Percentiles rank a stretch among this genome's conserved stretches.
Conservation (phyloP, 1,140 invertebrate species). For the Physella acuta region DNA sequence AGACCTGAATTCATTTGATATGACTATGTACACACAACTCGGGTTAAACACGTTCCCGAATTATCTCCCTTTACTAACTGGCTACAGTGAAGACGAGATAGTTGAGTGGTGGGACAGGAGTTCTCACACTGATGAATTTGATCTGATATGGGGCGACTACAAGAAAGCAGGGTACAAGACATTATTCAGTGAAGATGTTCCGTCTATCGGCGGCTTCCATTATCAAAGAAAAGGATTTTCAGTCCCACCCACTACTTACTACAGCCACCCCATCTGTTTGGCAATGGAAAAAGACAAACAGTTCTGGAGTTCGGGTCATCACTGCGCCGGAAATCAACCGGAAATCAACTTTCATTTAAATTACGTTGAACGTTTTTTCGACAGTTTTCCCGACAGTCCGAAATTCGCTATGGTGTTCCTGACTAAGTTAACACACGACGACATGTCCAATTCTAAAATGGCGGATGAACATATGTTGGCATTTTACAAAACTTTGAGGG, state of each 20-base stretch:
- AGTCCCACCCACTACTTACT: background rate
- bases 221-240: background rate
- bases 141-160: background rate
- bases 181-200: background rate
- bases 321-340: background rate
- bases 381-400: background rate
- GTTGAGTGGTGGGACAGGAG: background rate
- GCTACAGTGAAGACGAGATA: background rate
- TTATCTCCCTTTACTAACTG: background rate
- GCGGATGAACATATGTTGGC: background rate
- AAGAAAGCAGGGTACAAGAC: background rate
- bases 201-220: background rate
- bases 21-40: background rate
- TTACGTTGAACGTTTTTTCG: background rate
- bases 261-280: background rate
- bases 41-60: conserved; percentile 3
- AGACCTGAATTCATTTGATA: background rate
- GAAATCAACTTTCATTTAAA: background rate
- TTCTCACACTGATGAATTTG: background rate
- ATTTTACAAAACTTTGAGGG: background rate
- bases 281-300: background rate
- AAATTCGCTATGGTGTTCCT: background rate
- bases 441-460: background rate
- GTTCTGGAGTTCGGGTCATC: background rate
- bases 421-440: background rate